A percentile compares a stretch with the other conserved stretches of the same genome.
Evolutionary conservation across 2,888 invertebrate genomes (phyloP).

Genomic region (Branchellion lobata): DNA sequence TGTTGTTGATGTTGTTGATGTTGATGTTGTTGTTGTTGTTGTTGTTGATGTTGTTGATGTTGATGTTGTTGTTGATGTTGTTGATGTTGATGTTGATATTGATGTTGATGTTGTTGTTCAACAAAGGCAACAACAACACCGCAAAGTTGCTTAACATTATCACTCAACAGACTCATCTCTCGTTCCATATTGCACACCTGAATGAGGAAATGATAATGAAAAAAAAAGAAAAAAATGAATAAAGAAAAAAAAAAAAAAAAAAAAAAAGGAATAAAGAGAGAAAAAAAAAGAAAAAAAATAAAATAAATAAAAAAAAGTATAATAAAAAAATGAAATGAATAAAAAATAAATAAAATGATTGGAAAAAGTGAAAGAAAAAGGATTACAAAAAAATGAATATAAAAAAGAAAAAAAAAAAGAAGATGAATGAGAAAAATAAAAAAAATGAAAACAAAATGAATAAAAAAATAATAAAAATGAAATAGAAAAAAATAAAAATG

Average conservation of each 20-base stretch:
- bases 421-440: too few relatives aligned
- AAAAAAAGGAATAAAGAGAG: too few relatives aligned
- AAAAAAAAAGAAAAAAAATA: background rate
- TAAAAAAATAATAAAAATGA: too few relatives aligned
- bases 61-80: background rate
- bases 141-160: background rate
- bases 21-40: background rate
- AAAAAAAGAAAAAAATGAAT: background rate
- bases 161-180: background rate
- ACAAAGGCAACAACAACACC: background rate
- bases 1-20: conserved; percentile 12
- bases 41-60: background rate
- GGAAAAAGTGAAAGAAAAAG: too few relatives aligned
- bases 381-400: too few relatives aligned
- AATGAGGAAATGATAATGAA: background rate
- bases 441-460: too few relatives aligned
- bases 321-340: too few relatives aligned
- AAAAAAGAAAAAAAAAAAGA: too few relatives aligned
- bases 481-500: too few relatives aligned
- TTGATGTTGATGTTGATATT: background rate
- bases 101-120: background rate
- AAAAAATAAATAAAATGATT: too few relatives aligned
- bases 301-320: too few relatives aligned
- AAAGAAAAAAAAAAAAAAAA: too few relatives aligned
- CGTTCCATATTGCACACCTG: background rate